Evolutionary conservation across 2,888 invertebrate genomes (phyloP), one percentile per base, ranked within the genome.

Genomic region (Drosophila kambysellisi): DNA sequence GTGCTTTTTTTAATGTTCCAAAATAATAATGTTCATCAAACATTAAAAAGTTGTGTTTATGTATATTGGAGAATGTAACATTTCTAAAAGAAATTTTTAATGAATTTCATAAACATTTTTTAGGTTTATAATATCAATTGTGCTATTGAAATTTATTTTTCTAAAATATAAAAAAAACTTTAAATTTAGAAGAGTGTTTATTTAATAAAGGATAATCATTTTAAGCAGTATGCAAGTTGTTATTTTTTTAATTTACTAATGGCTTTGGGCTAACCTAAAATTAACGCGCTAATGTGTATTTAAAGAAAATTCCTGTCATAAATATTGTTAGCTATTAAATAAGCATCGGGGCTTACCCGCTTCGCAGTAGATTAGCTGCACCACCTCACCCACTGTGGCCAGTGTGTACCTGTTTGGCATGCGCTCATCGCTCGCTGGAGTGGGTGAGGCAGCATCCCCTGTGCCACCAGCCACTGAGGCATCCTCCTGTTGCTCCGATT

Each of bases 371-470:
- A 95, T 92, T 57, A 97, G 94, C 88, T 95, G 95, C 56, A 95
- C 94, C 7, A 96, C 96, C 83, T 95, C 94, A 79, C 96, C 96
- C 0, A 96, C 96, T 0, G 96, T 96, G 1, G 96, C 95, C 89
- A 97, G 95, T 1, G 95, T 94, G 79, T 95, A 91, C 65, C 92
- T 92, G 15, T 68, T 74, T 0, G 91, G 92, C 46, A 83, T 77
- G 4, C 87, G 79, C 54, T 91, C 87, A 59, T 92, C 91, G 35
- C n/a, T 33, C 51, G 39, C 79, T 74, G 57, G 76, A 61, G 62
- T 39, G 0, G 54, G 71, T 41, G 68, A 61, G 5, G 52, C 32
- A n/a, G 67, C 50, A 46, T 73, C 82, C 17, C 62, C 80, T 17
- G 52, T 29, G 29, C 63, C 43, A 15, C 71, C 56, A 15, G 57